phyloP scores from a whole-genome alignment of 2,113 vertebrate genomes.

The Oceanodroma tethys region DNA sequence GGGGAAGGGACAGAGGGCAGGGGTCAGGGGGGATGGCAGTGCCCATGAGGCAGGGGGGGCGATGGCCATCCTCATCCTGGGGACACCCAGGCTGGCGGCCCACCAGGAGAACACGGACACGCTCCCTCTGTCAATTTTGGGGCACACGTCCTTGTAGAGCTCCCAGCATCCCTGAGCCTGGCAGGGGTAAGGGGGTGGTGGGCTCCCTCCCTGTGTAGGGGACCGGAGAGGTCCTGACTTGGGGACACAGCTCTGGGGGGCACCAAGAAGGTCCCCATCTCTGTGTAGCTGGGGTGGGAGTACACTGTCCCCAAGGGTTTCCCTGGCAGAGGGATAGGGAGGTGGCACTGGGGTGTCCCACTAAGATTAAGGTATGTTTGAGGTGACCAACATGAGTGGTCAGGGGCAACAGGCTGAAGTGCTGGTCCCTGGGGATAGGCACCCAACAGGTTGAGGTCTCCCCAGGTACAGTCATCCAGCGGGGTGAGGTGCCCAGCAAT shows the following conservation, averaged over 20 bases:
- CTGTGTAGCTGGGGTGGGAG: neutral
- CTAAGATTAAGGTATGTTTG: neutral
- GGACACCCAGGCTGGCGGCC: neutral
- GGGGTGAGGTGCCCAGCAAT: neutral
- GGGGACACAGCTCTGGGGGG: neutral
- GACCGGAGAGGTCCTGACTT: neutral
- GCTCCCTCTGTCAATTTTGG: neutral
- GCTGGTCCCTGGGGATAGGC: neutral
- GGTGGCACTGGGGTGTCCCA: neutral
- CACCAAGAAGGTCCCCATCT: neutral
- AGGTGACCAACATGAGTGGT: neutral
- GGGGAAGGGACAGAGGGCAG: neutral
- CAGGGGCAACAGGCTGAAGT: neutral
- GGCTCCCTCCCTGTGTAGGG: neutral
- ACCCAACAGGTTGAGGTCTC: neutral
- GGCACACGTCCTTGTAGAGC: neutral
- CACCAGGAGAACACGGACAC: neutral
- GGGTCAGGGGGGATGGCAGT: neutral
- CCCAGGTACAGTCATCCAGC: accelerated
- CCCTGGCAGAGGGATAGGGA: neutral
- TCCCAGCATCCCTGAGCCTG: neutral
- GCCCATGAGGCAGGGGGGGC: neutral
- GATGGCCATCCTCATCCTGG: neutral
- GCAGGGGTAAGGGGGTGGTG: neutral
- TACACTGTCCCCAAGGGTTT: neutral